Evolutionary conservation across 2,888 invertebrate species (phyloP).

Genomic region (Hipparchia semele): DNA sequence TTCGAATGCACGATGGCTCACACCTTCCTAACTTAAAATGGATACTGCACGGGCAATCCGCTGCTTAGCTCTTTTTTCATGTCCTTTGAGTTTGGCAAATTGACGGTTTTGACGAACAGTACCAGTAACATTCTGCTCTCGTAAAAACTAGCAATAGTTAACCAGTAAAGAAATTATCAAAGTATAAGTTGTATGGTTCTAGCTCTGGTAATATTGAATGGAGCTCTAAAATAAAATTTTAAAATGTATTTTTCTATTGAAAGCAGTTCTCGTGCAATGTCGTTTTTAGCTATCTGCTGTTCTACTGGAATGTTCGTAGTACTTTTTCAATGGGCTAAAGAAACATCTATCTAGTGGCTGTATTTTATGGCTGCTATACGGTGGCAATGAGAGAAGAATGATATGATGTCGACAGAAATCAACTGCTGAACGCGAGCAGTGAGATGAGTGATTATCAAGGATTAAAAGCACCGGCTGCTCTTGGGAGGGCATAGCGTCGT

Average conservation of each 20-base stretch:
- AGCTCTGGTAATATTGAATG: no score
- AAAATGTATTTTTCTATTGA: not conserved
- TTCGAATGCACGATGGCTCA: no score
- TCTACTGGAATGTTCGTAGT: conserved; percentile 29
- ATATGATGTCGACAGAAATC: conserved; percentile 43
- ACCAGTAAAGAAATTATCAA: no score
- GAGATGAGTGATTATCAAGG: conserved; percentile 48
- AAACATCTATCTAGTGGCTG: conserved; percentile 46
- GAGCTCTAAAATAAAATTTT: no score
- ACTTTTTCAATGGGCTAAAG: conserved; percentile 41
- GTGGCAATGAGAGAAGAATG: conserved; percentile 43
- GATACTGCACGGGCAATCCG: no score
- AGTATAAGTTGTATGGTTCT: no score
- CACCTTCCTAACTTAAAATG: no score
- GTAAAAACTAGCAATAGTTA: no score
- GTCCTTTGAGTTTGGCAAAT: no score
- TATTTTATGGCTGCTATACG: conserved; percentile 47
- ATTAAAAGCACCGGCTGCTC: conserved; percentile 46
- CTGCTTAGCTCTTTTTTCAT: no score
- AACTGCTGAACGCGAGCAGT: conserved; percentile 40
- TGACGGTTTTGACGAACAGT: no score
- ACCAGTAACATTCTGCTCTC: no score
- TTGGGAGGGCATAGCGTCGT: conserved; percentile 33
- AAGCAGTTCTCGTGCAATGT: not conserved
- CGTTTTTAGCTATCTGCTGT: not conserved